These are phyloP conservation scores for Hyposoter didymator DNA, from an alignment of 2,888 invertebrate genomes.

Conservation along the genomic window DNA sequence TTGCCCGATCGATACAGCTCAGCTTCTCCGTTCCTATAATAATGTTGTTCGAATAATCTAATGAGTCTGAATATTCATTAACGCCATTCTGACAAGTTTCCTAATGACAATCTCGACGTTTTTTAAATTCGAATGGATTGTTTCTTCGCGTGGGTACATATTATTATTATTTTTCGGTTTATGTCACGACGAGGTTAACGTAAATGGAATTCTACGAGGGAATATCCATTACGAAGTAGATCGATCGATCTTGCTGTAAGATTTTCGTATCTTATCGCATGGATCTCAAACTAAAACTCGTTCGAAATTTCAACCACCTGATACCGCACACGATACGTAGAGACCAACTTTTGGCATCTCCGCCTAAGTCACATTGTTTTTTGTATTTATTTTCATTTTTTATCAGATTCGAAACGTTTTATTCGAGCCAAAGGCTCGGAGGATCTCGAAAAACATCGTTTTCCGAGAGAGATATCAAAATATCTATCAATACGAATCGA, in stretches of 20 bases:
- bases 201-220: too few species aligned
- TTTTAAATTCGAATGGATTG: neutral
- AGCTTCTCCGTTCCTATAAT: neutral
- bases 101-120: neutral
- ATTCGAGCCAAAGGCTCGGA: neutral
- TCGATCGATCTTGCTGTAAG: neutral
- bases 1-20: neutral
- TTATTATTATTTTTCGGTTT: neutral
- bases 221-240: neutral
- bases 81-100: neutral
- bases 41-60: neutral
- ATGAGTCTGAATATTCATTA: neutral
- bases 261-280: slow-evolving; percentile 12
- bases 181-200: neutral
- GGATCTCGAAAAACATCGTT: neutral
- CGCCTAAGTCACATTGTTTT: neutral
- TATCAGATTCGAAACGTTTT: neutral
- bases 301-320: neutral
- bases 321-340: neutral
- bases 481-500: neutral
- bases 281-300: neutral
- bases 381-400: neutral
- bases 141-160: neutral
- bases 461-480: neutral
- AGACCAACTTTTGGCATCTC: neutral